These are phyloP conservation scores for Drusus annulatus DNA, from an alignment of 1,140 invertebrate genomes.

Conservation along the genomic window DNA sequence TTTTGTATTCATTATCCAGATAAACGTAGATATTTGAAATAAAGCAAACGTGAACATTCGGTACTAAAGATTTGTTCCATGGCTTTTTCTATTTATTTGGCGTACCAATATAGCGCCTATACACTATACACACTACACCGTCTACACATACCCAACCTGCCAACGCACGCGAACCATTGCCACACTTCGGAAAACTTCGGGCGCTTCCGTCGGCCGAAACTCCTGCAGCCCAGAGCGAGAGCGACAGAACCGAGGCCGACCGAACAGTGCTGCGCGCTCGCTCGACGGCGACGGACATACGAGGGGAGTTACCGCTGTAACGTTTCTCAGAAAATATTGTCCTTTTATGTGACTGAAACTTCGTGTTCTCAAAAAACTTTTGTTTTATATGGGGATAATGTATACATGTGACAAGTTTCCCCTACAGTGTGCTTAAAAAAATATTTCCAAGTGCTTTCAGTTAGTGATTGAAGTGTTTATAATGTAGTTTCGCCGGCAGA, in stretches of 20 bases:
- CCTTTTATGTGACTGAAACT: slow-evolving; percentile 15
- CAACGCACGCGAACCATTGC: slow-evolving; percentile 2
- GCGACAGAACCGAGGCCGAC: neutral
- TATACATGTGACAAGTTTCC: slow-evolving; percentile 15
- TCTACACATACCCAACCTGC: neutral
- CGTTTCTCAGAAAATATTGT: slow-evolving; percentile 15
- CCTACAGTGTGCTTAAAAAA: neutral
- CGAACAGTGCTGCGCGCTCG: slow-evolving; percentile 44
- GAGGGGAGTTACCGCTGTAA: neutral
- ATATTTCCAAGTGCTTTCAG: slow-evolving; percentile 2
- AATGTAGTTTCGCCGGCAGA: slow-evolving; percentile 42
- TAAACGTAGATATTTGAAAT: slow-evolving; percentile 30
- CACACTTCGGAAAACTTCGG: slow-evolving; percentile 19
- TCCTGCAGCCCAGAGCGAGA: slow-evolving; percentile 6
- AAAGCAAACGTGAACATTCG: slow-evolving; percentile 22
- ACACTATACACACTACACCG: neutral
- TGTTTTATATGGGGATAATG: slow-evolving; percentile 9
- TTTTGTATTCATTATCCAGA: slow-evolving; percentile 27
- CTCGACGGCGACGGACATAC: slow-evolving; percentile 22
- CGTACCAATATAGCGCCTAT: slow-evolving; percentile 11
- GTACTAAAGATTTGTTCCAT: neutral
- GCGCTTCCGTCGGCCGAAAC: slow-evolving; percentile 19
- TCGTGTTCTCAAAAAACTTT: slow-evolving; percentile 29
- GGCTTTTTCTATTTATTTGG: slow-evolving; percentile 28
- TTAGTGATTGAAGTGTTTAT: slow-evolving; percentile 37